Conservation (phyloP, 1,140 invertebrate species). For the Brachionus asplanchnoidis region DNA sequence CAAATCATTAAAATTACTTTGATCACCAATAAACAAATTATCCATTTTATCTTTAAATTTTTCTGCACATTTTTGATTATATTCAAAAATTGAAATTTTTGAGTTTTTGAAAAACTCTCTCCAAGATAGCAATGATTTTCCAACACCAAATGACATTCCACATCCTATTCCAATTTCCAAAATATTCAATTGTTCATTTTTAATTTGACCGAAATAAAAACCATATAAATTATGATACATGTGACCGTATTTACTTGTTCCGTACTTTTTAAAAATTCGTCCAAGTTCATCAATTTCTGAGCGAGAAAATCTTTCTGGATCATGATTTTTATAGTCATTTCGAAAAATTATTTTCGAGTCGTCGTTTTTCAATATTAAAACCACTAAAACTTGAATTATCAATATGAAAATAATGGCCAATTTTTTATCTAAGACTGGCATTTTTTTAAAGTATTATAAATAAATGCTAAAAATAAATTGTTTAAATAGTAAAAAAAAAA, state of each 20-base stretch:
- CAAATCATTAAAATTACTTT: neutral
- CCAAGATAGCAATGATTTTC: neutral
- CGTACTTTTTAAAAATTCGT: neutral
- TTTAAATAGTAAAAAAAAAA: no score
- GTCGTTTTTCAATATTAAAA: no score
- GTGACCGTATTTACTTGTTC: neutral
- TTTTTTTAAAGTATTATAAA: no score
- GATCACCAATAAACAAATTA: neutral
- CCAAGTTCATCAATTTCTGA: neutral
- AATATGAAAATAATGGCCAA: no score
- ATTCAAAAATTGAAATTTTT: constrained; percentile 1
- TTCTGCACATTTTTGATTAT: constrained; percentile 4
- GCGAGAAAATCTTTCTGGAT: neutral
- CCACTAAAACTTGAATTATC: no score
- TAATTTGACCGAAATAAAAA: neutral
- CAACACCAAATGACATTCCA: neutral
- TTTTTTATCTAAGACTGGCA: no score
- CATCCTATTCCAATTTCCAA: constrained; percentile 2
- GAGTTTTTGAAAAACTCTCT: neutral
- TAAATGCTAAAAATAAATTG: no score
- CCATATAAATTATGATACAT: neutral
- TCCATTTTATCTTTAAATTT: neutral
- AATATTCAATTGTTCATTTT: neutral
- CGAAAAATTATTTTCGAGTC: no score
- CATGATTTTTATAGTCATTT: no score